A percentile compares a stretch with the other conserved stretches of the same genome.
Conservation (phyloP, 2,888 invertebrate genomes). For the Callosobruchus maculatus region DNA sequence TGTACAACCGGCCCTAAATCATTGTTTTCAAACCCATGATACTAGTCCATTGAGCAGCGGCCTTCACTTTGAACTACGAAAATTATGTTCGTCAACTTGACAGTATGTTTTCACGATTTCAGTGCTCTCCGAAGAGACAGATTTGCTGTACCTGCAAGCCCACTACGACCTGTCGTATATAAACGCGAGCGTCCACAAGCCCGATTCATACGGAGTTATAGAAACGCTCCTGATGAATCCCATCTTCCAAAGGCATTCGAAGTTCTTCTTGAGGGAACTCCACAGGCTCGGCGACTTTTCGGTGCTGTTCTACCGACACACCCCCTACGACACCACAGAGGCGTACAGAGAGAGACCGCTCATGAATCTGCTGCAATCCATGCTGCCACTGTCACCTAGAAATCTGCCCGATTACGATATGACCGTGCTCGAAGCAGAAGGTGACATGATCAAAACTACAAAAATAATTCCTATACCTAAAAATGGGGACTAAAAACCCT, state of each 20-base stretch:
- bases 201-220: slow-evolving; percentile 46
- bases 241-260: slow-evolving; percentile 55
- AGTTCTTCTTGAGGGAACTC: slow-evolving; percentile 61
- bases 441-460: slow-evolving; percentile 7
- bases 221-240: slow-evolving; percentile 56
- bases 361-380: slow-evolving; percentile 29
- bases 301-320: slow-evolving; percentile 55
- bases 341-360: slow-evolving; percentile 25
- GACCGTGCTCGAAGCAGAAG: slow-evolving; percentile 26
- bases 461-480: too few species aligned
- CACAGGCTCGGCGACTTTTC: slow-evolving; percentile 54
- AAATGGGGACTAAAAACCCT: too few species aligned
- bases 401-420: slow-evolving; percentile 28
- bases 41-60: too few species aligned
- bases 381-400: slow-evolving; percentile 36
- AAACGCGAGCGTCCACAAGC: slow-evolving; percentile 40
- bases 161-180: slow-evolving; percentile 42
- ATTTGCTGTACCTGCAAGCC: slow-evolving; percentile 39
- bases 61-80: too few species aligned
- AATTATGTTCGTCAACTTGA: too few species aligned
- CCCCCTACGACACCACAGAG: slow-evolving; percentile 43
- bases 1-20: too few species aligned
- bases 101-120: slow-evolving; percentile 8
- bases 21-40: too few species aligned
- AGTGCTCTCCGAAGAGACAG: slow-evolving; percentile 38